Base-by-base conservation (phyloP, 1,140 invertebrate genomes). In the Nasonia giraulti region DNA sequence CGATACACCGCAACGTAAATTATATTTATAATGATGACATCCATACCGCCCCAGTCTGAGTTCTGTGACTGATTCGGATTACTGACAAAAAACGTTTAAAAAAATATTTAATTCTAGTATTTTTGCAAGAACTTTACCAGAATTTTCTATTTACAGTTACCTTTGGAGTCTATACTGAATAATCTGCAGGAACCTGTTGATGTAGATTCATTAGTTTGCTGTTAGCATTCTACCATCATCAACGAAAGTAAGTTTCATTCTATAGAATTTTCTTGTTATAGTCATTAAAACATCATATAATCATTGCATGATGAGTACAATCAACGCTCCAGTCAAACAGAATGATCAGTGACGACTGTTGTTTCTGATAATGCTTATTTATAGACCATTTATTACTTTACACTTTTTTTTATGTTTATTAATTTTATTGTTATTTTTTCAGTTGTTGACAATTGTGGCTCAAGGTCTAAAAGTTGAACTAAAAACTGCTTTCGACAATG, bases 41-140 rank as follows among this genome's bases (percentile, higher is more conserved):
- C 20, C 68, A 77, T 89, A 91, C 86, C 86, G 89, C 90, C 90
- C 90, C 90, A 91, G 90, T 89, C 90, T 90, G 90, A 91, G 2
- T 55, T 84, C 81, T 83, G 31, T 91, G 90, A 91, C 20, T 87
- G 90, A 90, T 87, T 89, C 86, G 86, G 84, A 87, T 78, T 77
- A 37, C 85, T 88, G 85, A 87, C 7, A 47, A 31, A 79, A 69
- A 17, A 66, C 12, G 3, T 71, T 71, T 14, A 31, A 27, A 71
- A 27, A 71, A 71, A 0, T 71, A 71, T 71, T 71, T 71, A 11
- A 23, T 12, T 71, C 2, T 71, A 12, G 23, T 27, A 31, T 31
- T 31, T 80, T 27, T n/a, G 1, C 0, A 8, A 33, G 8, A 10
- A 27, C 27, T 23, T 73, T 80, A 80, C 66, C 12, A 10, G 20